Evolutionary conservation across 2,113 vertebrate species (phyloP).

Genomic region (Hydrolagus affinis): DNA sequence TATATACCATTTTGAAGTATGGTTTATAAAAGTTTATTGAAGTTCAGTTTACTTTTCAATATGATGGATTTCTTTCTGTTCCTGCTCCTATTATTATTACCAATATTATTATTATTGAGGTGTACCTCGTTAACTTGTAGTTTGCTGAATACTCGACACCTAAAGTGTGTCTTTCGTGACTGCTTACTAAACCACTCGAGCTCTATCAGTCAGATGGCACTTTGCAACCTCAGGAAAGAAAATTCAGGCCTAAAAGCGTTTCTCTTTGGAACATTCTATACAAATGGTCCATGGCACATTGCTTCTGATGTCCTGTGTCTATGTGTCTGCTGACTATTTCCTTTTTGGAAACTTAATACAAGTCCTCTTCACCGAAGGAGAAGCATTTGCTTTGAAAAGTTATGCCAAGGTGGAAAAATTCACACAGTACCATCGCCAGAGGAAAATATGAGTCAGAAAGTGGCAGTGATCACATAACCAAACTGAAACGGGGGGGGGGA

Average conservation of each 20-base stretch:
- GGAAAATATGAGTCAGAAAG: constrained; percentile 36
- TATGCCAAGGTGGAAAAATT: constrained; percentile 6
- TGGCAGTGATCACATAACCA: constrained; percentile 33
- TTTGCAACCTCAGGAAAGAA: neutral
- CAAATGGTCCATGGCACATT: neutral
- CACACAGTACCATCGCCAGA: neutral
- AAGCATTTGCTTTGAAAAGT: constrained; percentile 9
- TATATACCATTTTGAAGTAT: neutral
- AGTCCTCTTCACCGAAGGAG: constrained; percentile 1
- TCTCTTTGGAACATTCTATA: neutral
- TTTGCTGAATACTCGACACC: neutral
- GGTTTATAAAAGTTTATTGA: neutral
- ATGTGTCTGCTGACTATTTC: neutral
- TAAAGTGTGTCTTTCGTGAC: neutral
- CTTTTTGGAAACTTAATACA: constrained; percentile 14
- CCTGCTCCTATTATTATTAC: neutral
- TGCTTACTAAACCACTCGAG: neutral
- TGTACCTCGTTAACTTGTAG: too few relatives aligned
- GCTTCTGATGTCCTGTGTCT: neutral
- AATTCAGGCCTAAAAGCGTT: neutral
- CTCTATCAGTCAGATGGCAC: neutral
- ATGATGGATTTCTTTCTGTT: neutral
- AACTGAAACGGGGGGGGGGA: constrained; percentile 36
- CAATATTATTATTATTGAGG: neutral
- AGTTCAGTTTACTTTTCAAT: neutral